Evolutionary conservation across 2,888 invertebrate species (phyloP), one percentile per base, ranked within the genome.

Genomic region (Drosophila colorata): DNA sequence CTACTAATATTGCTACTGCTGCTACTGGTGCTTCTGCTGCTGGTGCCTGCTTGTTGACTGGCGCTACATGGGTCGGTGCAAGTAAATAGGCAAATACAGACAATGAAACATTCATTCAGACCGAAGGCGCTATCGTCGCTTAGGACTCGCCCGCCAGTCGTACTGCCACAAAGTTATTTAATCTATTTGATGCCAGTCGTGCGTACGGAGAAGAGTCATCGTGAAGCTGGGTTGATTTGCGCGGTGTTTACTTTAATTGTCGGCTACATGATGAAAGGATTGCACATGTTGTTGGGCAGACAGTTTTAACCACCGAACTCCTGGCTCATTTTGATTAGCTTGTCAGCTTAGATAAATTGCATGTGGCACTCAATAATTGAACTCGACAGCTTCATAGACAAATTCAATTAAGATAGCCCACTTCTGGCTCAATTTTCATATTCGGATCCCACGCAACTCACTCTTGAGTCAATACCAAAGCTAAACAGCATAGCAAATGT

Each of bases 21-120:
- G 43, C 18, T 41, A 13, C 20, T 40, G 52, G 14, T 46, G 48
- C 6, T 28, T 0, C 20, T 14, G 16, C 28, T 41, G 41, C 3
- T 33, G 33, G 5, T 23, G 14, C 2, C 16, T 13, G 33, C 31
- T 44, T 52, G 44, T 48, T 51, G 51, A 44, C 64, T 69, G 84
- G 43, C 65, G 43, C 65, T 68, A 69, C 79, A 69, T 66, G 57
- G 61, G 43, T 44, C 16, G 67, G 25, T 43, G 52, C 67, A 73
- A 74, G 69, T 74, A 86, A 83, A 88, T 82, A 69, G 74, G 70
- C 67, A 86, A 76, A 80, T 56, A 83, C 80, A 71, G 83, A 75
- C 76, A 82, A 81, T 70, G 66, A 69, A 77, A 78, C 81, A 78
- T 55, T 65, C 52, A 66, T 68, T 35, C 61, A 44, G 61, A 48